Base-by-base conservation (phyloP, 1,140 invertebrate species). In the Rhizoglyphus robini region DNA sequence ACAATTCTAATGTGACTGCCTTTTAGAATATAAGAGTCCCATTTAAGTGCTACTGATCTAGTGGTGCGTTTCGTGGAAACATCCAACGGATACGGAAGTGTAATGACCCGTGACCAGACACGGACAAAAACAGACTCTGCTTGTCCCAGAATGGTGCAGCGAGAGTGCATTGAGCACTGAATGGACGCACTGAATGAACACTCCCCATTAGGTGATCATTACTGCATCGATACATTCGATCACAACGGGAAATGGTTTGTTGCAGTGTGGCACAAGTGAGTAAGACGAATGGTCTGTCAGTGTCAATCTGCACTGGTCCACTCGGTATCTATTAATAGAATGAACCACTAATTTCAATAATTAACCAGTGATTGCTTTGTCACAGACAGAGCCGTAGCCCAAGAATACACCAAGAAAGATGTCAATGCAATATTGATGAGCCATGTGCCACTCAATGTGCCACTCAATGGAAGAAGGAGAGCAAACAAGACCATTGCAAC, bases 81-180 rank as follows among this genome's bases (percentile, higher is more conserved):
- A 61, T n/a, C 29, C 18, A 47, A 61, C 59, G 32, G 25, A 61
- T 46, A 29, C 59, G 32, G 59, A 47, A 47, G 32, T 47, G 62
- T 63, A 63, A n/a, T 63, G 62, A 63, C 8, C 62, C 30, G 8
- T 58, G 32, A 61, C 32, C 13, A 31, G 36, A 62, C n/a, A 63
- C n/a, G 27, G 48, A 61, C n/a, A 63, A 11, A 4, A 30, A 58
- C n/a, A n/a, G n/a, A n/a, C n/a, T n/a, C n/a, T n/a, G n/a, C n/a
- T n/a, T n/a, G n/a, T n/a, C n/a, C n/a, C n/a, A n/a, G n/a, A n/a
- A n/a, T n/a, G n/a, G n/a, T n/a, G n/a, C n/a, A n/a, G n/a, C n/a
- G n/a, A n/a, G n/a, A n/a, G n/a, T n/a, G n/a, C n/a, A n/a, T n/a
- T n/a, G n/a, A n/a, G n/a, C 8, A 31, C 25, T 63, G 62, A 61